These are phyloP conservation scores for Ptilodon capucinus DNA, from an alignment of 2,888 invertebrate genomes.

Conservation along the genomic window DNA sequence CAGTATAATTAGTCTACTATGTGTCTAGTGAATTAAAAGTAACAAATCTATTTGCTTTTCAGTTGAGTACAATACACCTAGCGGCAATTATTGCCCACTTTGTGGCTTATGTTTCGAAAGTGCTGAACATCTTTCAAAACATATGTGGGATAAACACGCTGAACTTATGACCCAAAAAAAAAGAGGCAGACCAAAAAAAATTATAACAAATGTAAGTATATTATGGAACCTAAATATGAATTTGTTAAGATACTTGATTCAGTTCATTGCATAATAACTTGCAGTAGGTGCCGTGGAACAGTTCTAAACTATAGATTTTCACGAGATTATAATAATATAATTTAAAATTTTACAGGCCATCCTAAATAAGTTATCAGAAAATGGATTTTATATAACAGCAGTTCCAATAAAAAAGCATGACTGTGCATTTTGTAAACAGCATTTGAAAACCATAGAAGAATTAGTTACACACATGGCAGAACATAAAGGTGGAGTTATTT, in stretches of 20 bases:
- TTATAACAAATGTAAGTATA: constrained; percentile 59
- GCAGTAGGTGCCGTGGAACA: neutral
- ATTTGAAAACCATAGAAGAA: constrained; percentile 60
- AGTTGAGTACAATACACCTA: constrained; percentile 56
- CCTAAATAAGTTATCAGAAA: constrained; percentile 62
- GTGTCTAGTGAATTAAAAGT: neutral
- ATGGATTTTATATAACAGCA: constrained; percentile 57
- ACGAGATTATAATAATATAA: neutral
- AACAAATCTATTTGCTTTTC: constrained; percentile 18
- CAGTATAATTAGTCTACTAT: no score
- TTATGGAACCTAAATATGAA: neutral
- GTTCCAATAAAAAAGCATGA: constrained; percentile 45
- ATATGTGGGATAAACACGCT: constrained; percentile 64
- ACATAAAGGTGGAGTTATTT: constrained; percentile 50
- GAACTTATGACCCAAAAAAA: constrained; percentile 75
- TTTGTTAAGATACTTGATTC: no score
- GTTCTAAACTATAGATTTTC: neutral
- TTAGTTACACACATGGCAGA: constrained; percentile 50
- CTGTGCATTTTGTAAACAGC: constrained; percentile 61
- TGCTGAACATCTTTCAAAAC: constrained; percentile 58
- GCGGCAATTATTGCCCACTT: constrained; percentile 60
- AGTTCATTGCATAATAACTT: neutral
- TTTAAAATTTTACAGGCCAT: constrained; percentile 54
- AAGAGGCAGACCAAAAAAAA: constrained; percentile 68
- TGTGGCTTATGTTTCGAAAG: constrained; percentile 60